Base-by-base conservation (phyloP, 2,888 invertebrate genomes). In the Sesamia inferens region DNA sequence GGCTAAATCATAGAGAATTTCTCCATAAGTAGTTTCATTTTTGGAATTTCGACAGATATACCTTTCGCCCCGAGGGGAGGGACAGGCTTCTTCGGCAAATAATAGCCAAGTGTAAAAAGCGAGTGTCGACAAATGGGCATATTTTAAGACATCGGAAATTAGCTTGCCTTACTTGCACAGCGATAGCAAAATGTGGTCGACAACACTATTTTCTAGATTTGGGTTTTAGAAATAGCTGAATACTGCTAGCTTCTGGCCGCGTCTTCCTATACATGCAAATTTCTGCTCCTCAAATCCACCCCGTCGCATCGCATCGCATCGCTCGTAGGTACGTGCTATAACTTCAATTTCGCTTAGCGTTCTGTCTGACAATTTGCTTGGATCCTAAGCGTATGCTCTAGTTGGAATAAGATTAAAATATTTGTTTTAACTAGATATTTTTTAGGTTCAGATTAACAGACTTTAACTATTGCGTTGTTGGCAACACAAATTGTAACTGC, bases 1-100 rank as follows among this genome's bases (percentile, higher is more conserved):
- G 88, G 70, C 44, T 5, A 13, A 13, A 19, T 6, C n/a, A 3
- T 24, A 39, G 39, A 39, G 0, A 44, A 8, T 16, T 54, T 44
- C n/a, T 3, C 4, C 2, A 0, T 1, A n/a, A n/a, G n/a, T n/a
- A 57, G 7, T 47, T 47, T 6, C 47, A 19, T 19, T 24, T 24
- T 47, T 2, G 8, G 19, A 48, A 13, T 48, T 48, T 8, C 13
- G 13, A 8, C 5, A 19, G 47, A 19, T 7, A 8, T 24, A 47
- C 48, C 13, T 47, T 48, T 16, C 6, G 3, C 44, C 13, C 2
- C 47, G 47, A 19, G 19, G 10, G 31, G 22, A 13, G 4, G 2
- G 16, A 0, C 47, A 5, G 13, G 5, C 7, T 63, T 64, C 47
- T 19, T 47, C 7, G 11, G 24, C 19, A 24, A 64, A 14, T 48